These are phyloP conservation scores for Chrysomela aeneicollis DNA, from an alignment of 2,888 invertebrate species.

Conservation along the genomic window DNA sequence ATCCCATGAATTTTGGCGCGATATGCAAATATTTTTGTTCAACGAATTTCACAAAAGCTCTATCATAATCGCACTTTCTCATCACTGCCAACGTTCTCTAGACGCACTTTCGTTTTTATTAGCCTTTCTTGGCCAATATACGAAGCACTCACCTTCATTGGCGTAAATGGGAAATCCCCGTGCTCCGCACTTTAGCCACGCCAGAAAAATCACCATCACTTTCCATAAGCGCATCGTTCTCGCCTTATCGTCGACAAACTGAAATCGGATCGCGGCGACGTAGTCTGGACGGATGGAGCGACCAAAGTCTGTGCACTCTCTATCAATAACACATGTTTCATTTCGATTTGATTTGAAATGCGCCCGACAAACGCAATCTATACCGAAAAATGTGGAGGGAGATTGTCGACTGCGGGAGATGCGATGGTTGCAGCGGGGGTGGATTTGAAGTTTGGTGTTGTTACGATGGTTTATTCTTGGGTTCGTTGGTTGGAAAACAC, in stretches of 20 bases:
- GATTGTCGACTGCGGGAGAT: not conserved
- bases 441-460: not conserved
- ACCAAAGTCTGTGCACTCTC: not conserved
- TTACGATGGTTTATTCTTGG: no score
- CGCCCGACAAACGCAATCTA: no score
- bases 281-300: not conserved
- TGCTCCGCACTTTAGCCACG: not conserved
- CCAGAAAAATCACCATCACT: constrained; percentile 12
- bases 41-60: no score
- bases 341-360: not conserved
- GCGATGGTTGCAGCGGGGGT: not conserved
- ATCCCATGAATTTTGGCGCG: no score
- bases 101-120: no score
- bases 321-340: not conserved
- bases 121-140: not conserved
- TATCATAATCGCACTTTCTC: no score
- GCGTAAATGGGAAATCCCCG: not conserved
- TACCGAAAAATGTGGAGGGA: not conserved
- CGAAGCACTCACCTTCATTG: constrained; percentile 6
- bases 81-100: no score
- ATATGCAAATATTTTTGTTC: no score
- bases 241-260: not conserved
- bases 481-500: no score
- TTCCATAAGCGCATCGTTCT: constrained; percentile 8
- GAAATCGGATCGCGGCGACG: not conserved